Percentiles rank a stretch among this genome's conserved stretches.
These are phyloP conservation scores for Drosophila mimetica DNA, from an alignment of 2,888 invertebrate species.

Conservation along the genomic window DNA sequence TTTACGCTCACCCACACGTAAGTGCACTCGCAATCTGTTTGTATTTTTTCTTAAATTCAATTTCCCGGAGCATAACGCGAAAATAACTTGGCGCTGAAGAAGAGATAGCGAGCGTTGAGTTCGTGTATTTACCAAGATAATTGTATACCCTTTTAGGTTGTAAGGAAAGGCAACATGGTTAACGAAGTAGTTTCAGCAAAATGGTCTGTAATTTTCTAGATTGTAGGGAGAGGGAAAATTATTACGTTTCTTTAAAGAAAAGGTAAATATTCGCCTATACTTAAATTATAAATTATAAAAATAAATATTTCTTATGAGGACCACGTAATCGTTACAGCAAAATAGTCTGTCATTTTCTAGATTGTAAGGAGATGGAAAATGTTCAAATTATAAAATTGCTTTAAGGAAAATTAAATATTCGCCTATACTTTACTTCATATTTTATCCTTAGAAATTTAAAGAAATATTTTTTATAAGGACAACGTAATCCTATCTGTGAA, in stretches of 20 bases:
- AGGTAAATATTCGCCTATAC: too few species aligned
- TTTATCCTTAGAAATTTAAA: background rate
- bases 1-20: slow-evolving; percentile 2
- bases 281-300: too few species aligned
- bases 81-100: background rate
- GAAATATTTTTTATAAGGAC: background rate
- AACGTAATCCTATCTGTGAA: slow-evolving; percentile 9
- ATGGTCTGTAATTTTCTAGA: background rate
- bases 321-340: too few species aligned
- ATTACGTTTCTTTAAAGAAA: too few species aligned
- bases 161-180: too few species aligned
- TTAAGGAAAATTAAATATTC: too few species aligned
- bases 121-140: background rate
- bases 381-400: too few species aligned
- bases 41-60: slow-evolving; percentile 4
- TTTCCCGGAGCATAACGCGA: slow-evolving; percentile 11
- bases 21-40: background rate
- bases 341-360: too few species aligned
- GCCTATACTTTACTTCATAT: too few species aligned
- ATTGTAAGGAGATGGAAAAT: too few species aligned
- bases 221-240: background rate
- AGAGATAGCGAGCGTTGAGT: background rate
- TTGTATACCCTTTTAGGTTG: background rate
- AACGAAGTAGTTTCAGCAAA: background rate
- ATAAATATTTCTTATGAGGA: too few species aligned